A percentile compares a stretch with the other conserved stretches of the same genome.
Conservation (phyloP, 2,888 invertebrate genomes). For the Synanthedon andrenaeformis region DNA sequence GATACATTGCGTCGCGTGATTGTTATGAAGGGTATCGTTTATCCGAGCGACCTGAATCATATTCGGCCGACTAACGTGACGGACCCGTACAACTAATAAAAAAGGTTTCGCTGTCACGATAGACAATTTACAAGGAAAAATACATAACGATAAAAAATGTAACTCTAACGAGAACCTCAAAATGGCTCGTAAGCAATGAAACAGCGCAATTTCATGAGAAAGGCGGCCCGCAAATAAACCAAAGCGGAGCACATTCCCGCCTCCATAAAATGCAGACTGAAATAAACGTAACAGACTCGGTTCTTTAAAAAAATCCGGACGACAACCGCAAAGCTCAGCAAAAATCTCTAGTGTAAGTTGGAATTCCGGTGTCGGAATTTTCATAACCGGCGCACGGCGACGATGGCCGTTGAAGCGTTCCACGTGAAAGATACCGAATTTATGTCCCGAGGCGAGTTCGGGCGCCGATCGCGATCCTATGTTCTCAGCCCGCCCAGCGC, state of each 20-base stretch:
- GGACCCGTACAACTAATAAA: constrained; percentile 24
- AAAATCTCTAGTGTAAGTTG: constrained; percentile 61
- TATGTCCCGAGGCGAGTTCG: constrained; percentile 33
- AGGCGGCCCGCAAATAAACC: constrained; percentile 64
- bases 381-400: constrained; percentile 54
- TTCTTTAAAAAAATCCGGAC: constrained; percentile 59
- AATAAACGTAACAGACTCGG: constrained; percentile 61
- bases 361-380: constrained; percentile 63
- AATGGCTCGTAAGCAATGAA: constrained; percentile 64
- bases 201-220: constrained; percentile 65
- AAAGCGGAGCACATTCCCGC: constrained; percentile 63
- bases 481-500: constrained; percentile 11
- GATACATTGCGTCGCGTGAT: constrained; percentile 12
- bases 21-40: constrained; percentile 10
- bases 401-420: constrained; percentile 39
- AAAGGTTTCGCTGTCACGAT: constrained; percentile 20
- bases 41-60: constrained; percentile 10
- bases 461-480: constrained; percentile 26
- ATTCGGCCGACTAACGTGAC: constrained; percentile 9
- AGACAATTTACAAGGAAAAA: constrained; percentile 48
- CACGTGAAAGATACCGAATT: constrained; percentile 53
- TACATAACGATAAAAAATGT: constrained; percentile 55
- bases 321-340: constrained; percentile 61
- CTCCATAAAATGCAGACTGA: constrained; percentile 61
- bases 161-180: constrained; percentile 56